Conservation (phyloP, 2,113 vertebrate species). For the Herpailurus yagouaroundi region DNA sequence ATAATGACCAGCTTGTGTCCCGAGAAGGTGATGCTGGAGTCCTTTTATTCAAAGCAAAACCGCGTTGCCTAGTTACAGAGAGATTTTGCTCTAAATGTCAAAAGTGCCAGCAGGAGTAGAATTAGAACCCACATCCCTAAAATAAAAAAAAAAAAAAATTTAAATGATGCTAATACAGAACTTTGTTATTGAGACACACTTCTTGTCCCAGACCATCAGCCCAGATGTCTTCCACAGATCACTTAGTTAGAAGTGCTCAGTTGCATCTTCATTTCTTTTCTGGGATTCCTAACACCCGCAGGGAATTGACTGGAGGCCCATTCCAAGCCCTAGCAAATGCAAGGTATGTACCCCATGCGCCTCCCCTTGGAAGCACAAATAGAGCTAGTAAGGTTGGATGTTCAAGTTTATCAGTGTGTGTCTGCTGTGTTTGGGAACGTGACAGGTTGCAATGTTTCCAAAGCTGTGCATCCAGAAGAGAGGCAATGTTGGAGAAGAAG, state of each 20-base stretch:
- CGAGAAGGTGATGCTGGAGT: constrained; percentile 55
- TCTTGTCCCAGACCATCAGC: not conserved
- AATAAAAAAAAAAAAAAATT: not conserved
- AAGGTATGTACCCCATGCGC: not conserved
- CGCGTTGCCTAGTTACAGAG: constrained; percentile 66
- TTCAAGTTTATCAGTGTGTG: not conserved
- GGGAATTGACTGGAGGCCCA: not conserved
- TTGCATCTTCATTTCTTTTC: not conserved
- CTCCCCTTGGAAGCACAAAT: not conserved
- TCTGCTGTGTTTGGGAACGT: not conserved
- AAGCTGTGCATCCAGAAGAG: not conserved
- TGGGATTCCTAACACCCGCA: not conserved
- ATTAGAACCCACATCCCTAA: constrained; percentile 57
- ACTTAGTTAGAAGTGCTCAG: not conserved
- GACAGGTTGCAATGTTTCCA: not conserved
- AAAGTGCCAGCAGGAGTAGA: constrained; percentile 45
- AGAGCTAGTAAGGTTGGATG: not conserved
- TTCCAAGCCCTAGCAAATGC: not conserved
- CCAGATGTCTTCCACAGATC: not conserved
- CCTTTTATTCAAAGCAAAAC: constrained; percentile 60
- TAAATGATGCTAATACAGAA: not conserved
- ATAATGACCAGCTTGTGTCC: constrained; percentile 70
- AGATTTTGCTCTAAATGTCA: constrained; percentile 59
- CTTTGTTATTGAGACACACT: not conserved
- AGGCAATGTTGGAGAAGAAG: too few relatives aligned